phyloP scores from a whole-genome alignment of 1,140 invertebrate genomes.

The Lordiphosa collinella region DNA sequence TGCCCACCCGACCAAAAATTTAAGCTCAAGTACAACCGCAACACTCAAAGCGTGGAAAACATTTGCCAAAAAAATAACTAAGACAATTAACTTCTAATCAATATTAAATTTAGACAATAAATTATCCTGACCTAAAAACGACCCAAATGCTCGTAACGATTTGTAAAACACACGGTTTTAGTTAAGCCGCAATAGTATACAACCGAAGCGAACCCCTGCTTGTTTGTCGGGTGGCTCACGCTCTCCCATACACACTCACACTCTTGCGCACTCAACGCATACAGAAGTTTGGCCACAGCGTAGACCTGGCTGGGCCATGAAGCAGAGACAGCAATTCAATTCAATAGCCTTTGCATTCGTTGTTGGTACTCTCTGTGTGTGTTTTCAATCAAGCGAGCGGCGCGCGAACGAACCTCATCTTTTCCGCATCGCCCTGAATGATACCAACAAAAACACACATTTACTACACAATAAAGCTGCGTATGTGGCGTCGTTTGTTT shows the following conservation, averaged over 20 bases:
- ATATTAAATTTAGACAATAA: too few species aligned
- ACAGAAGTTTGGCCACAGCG: constrained; percentile 58
- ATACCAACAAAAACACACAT: constrained; percentile 68
- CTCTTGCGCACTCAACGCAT: constrained; percentile 58
- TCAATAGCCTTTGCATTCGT: constrained; percentile 79
- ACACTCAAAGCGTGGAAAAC: too few species aligned
- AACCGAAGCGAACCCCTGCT: too few species aligned
- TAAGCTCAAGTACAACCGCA: too few species aligned
- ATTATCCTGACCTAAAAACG: too few species aligned
- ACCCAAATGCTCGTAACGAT: too few species aligned
- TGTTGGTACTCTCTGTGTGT: constrained; percentile 79
- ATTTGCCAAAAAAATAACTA: too few species aligned
- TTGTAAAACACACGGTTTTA: too few species aligned
- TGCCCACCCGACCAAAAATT: too few species aligned
- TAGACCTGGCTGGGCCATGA: constrained; percentile 46
- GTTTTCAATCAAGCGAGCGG: constrained; percentile 78
- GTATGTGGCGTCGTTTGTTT: constrained; percentile 72
- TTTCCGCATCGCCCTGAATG: constrained; percentile 59
- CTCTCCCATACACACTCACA: constrained; percentile 39
- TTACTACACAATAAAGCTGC: constrained; percentile 68
- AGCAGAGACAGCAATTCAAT: constrained; percentile 78
- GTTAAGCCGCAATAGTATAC: too few species aligned
- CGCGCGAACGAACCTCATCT: constrained; percentile 73
- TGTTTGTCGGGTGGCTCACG: too few species aligned
- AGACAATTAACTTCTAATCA: too few species aligned